Evolutionary conservation across 1,140 invertebrate species (phyloP).

Genomic region (Microvelia longipes): DNA sequence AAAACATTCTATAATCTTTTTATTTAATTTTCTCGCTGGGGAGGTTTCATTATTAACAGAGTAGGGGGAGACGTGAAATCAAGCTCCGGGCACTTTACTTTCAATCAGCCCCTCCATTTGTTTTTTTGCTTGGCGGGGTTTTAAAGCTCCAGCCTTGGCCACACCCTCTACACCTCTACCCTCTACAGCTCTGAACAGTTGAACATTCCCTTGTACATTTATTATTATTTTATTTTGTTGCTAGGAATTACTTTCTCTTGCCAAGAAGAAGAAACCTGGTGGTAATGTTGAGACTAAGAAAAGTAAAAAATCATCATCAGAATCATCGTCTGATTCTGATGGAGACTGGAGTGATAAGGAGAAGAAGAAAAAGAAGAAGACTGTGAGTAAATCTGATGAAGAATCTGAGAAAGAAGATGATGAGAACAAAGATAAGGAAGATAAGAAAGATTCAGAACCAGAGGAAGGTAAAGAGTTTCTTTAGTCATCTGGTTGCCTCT

Average conservation of each 20-base stretch:
- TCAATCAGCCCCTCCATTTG: no score
- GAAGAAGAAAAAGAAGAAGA: conserved; percentile 39
- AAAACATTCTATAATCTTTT: no score
- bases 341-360: conserved; percentile 49
- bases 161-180: no score
- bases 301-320: conserved; percentile 35
- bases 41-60: no score
- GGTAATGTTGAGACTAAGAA: conserved; percentile 29
- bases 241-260: conserved; percentile 74
- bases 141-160: no score
- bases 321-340: conserved; percentile 44
- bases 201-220: no score
- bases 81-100: no score
- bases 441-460: not conserved
- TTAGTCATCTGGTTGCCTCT: no score
- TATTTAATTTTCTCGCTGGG: no score
- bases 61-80: no score
- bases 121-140: no score
- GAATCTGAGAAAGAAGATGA: conserved; percentile 24
- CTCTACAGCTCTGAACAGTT: no score
- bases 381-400: conserved; percentile 29
- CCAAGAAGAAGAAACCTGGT: conserved; percentile 62
- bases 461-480: not conserved
- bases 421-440: conserved; percentile 19
- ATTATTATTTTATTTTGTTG: conserved; percentile 30